Conservation (phyloP, 2,888 invertebrate genomes). For the Octonoba sinensis region DNA sequence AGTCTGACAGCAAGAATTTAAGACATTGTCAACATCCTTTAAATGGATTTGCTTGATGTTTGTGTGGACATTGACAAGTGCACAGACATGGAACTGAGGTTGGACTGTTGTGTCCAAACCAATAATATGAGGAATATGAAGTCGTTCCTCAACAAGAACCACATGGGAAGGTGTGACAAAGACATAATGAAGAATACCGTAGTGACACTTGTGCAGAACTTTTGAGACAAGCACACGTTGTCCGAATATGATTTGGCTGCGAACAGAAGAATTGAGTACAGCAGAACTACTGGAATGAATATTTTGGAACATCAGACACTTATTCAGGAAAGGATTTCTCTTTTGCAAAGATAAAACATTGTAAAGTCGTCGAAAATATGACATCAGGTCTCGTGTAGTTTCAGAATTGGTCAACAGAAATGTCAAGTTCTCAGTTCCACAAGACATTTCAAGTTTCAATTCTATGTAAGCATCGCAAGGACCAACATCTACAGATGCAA, state of each 20-base stretch:
- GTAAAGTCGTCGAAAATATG: conserved; percentile 19
- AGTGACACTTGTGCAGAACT: conserved; percentile 37
- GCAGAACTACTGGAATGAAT: conserved; percentile 14
- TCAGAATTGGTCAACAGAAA: conserved; percentile 24
- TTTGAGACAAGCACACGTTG: conserved; percentile 51
- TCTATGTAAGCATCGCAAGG: conserved; percentile 42
- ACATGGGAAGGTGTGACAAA: conserved; percentile 52
- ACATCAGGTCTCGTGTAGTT: conserved; percentile 9
- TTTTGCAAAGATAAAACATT: conserved; percentile 16
- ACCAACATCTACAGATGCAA: conserved; percentile 35
- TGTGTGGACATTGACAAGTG: conserved; percentile 43
- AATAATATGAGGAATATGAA: conserved; percentile 24
- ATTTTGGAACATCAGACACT: conserved; percentile 19
- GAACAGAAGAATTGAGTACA: conserved; percentile 8
- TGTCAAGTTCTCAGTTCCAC: conserved; percentile 10
- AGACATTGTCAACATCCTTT: conserved; percentile 29
- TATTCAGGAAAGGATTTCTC: conserved; percentile 39
- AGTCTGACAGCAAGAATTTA: neutral
- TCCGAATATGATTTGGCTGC: conserved; percentile 38
- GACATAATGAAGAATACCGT: conserved; percentile 47
- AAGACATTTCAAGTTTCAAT: conserved; percentile 15
- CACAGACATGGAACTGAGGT: conserved; percentile 48
- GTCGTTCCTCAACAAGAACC: conserved; percentile 44
- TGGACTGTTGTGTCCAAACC: conserved; percentile 18
- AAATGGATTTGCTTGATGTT: conserved; percentile 53